Percentiles rank a stretch among this genome's conserved stretches.
Conservation (phyloP, 2,797 vertebrate species). For the Triplophysa yarkandensis region DNA sequence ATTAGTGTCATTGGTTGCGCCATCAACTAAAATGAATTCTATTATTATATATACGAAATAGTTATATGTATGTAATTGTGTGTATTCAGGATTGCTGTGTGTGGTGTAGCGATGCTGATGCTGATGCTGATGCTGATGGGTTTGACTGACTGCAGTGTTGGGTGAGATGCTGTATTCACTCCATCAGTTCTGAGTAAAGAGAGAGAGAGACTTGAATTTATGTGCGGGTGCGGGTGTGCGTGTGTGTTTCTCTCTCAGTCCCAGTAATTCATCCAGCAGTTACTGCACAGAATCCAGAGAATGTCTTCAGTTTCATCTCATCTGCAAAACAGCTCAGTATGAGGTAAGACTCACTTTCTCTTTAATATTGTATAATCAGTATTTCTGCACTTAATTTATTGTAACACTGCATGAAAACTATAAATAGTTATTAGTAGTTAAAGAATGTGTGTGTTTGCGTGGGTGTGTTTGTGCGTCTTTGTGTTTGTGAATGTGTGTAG, state of each 20-base stretch:
- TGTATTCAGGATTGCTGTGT: constrained; percentile 31
- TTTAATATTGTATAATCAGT: no score
- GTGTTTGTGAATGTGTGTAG: constrained; percentile 60
- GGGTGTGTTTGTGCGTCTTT: no score
- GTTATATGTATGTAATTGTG: no score
- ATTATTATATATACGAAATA: no score
- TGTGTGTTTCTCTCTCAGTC: constrained; percentile 54
- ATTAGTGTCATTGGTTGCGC: no score
- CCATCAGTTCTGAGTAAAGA: background rate
- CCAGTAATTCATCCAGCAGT: constrained; percentile 70
- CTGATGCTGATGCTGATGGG: constrained; percentile 23
- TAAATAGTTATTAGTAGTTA: no score
- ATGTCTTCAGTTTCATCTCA: constrained; percentile 73
- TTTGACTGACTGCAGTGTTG: constrained; percentile 31
- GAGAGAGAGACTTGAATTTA: no score
- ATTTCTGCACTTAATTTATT: no score
- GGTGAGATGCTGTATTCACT: constrained; percentile 38
- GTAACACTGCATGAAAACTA: no score
- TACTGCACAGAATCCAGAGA: constrained; percentile 76
- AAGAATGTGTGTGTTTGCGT: no score
- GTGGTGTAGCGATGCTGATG: constrained; percentile 17
- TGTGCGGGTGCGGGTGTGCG: background rate
- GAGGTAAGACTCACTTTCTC: constrained; percentile 64
- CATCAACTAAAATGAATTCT: no score
- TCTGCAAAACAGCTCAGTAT: constrained; percentile 78